phyloP scores from a whole-genome alignment of 1,140 invertebrate species.

The Heterodera carotae region DNA sequence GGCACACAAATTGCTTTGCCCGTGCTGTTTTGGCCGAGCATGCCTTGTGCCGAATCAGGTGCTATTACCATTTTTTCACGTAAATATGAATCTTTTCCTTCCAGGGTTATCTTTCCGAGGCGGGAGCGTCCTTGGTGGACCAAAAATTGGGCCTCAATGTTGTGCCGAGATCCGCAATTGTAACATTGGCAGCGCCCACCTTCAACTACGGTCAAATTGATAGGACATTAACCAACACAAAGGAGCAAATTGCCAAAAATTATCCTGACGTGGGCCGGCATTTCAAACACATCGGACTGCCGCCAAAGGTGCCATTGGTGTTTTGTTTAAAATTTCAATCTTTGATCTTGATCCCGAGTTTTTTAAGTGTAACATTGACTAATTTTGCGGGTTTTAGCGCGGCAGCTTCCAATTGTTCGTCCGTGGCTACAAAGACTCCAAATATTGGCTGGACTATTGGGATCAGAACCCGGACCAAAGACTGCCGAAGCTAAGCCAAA shows the following conservation, averaged over 20 bases:
- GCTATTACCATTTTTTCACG: too few relatives aligned
- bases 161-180: conserved; percentile 84
- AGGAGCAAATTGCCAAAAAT: conserved; percentile 88
- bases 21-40: conserved; percentile 96
- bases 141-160: conserved; percentile 88
- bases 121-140: conserved; percentile 94
- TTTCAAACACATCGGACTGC: conserved; percentile 92
- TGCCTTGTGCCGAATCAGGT: conserved; percentile 96
- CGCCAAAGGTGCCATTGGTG: conserved; percentile 77
- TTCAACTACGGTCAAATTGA: conserved; percentile 97
- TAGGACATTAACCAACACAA: conserved; percentile 89
- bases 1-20: conserved; percentile 97
- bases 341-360: too few relatives aligned
- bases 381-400: conserved; percentile 70
- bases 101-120: conserved; percentile 91
- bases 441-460: conserved; percentile 90
- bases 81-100: too few relatives aligned
- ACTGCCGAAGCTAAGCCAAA: conserved; percentile 72
- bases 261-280: conserved; percentile 86
- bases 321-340: background rate
- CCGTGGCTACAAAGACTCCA: conserved; percentile 92
- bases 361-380: too few relatives aligned
- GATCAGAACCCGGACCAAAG: conserved; percentile 71
- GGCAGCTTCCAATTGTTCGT: conserved; percentile 98
- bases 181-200: conserved; percentile 91